Evolutionary conservation across 2,113 vertebrate species (phyloP).

Genomic region (Empidonax alnorum): DNA sequence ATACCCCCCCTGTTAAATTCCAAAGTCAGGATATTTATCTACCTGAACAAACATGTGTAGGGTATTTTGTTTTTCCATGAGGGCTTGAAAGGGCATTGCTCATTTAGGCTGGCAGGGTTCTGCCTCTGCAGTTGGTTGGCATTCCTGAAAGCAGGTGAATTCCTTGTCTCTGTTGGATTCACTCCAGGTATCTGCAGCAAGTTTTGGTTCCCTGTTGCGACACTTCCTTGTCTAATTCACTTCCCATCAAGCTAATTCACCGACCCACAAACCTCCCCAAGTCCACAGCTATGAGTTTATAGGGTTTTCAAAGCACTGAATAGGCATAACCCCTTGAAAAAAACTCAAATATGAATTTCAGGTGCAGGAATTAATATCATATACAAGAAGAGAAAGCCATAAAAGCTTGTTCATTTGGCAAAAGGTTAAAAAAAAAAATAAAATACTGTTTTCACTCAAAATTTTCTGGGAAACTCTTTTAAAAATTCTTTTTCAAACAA

Average conservation of each 20-base stretch:
- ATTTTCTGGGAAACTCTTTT: neutral
- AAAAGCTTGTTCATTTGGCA: neutral
- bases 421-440: neutral
- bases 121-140: neutral
- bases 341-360: neutral
- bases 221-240: neutral
- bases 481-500: neutral
- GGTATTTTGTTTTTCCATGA: neutral
- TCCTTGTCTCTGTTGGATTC: neutral
- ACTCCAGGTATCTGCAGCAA: constrained; percentile 16
- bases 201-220: constrained; percentile 15
- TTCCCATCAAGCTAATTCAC: neutral
- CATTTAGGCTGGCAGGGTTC: neutral
- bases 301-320: neutral
- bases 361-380: neutral
- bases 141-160: neutral
- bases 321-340: neutral
- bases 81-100: constrained; percentile 11
- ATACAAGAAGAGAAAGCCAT: neutral
- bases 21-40: constrained; percentile 18
- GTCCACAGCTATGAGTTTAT: neutral
- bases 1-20: neutral
- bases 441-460: neutral
- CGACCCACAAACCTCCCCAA: neutral
- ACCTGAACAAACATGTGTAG: neutral